These are phyloP conservation scores for Drosophila dunni DNA, from an alignment of 1,140 invertebrate genomes.

Conservation along the genomic window DNA sequence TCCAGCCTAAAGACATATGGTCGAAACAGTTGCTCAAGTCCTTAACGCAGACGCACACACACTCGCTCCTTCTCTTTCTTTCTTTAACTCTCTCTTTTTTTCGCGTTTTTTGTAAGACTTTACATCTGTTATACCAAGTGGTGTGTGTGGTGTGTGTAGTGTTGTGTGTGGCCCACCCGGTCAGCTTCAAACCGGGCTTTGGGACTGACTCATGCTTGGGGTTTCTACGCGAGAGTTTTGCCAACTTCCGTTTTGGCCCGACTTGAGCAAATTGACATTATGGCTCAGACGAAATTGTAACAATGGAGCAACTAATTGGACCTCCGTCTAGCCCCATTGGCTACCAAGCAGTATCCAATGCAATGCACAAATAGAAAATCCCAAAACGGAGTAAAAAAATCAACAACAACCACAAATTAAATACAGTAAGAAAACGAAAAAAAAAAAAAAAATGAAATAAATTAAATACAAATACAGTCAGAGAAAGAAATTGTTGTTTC, in stretches of 20 bases:
- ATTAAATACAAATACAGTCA: slow-evolving; percentile 41
- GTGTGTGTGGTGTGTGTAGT: slow-evolving; percentile 2
- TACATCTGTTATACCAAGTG: slow-evolving; percentile 62
- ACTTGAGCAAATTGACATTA: slow-evolving; percentile 76
- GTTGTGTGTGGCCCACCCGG: slow-evolving; percentile 57
- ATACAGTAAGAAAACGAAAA: slow-evolving; percentile 33
- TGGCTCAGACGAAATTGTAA: slow-evolving; percentile 61
- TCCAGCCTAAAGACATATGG: slow-evolving; percentile 58
- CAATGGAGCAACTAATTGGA: slow-evolving; percentile 78
- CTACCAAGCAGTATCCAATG: slow-evolving; percentile 42
- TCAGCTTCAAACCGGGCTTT: not conserved
- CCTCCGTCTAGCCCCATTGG: slow-evolving; percentile 52
- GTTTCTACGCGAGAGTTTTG: slow-evolving; percentile 73
- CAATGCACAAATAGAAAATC: slow-evolving; percentile 80
- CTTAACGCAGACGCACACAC: slow-evolving; percentile 58
- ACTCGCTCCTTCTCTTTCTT: slow-evolving; percentile 12
- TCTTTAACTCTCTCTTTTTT: slow-evolving; percentile 11
- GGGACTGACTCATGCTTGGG: slow-evolving; percentile 64
- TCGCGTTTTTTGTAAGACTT: slow-evolving; percentile 61
- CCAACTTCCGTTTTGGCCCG: slow-evolving; percentile 72
- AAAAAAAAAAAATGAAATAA: slow-evolving; percentile 30
- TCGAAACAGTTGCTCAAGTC: slow-evolving; percentile 64
- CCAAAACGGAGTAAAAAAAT: slow-evolving; percentile 46
- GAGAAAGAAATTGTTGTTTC: slow-evolving; percentile 54
- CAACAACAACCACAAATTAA: slow-evolving; percentile 14